phyloP scores from a whole-genome alignment of 2,888 invertebrate genomes.

The Pheosia tremula region DNA sequence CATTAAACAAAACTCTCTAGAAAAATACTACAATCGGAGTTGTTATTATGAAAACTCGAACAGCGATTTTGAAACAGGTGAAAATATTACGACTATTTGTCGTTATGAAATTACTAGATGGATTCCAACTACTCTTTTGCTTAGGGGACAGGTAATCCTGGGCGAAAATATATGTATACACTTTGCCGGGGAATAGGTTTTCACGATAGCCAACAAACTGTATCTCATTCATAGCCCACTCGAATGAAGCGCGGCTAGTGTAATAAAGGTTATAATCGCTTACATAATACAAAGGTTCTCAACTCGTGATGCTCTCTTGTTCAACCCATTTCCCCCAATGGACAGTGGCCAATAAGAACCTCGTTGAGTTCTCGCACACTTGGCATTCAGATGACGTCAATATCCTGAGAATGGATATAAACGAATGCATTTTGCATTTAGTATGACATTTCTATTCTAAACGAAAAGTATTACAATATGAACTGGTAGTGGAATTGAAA shows the following conservation, averaged over 20 bases:
- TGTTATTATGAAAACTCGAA: background rate
- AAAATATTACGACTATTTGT: too few species aligned
- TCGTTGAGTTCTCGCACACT: background rate
- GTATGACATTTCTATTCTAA: constrained; percentile 16
- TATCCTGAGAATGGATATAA: constrained; percentile 9
- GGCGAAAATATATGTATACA: too few species aligned
- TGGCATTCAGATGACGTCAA: constrained; percentile 10
- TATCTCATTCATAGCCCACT: background rate
- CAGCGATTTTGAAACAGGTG: background rate
- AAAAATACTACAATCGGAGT: background rate
- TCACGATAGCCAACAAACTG: too few species aligned
- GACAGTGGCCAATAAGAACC: constrained; percentile 1
- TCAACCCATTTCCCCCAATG: background rate
- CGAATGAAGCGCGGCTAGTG: background rate
- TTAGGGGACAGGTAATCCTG: too few species aligned
- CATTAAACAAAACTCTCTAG: background rate
- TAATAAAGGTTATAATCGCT: background rate
- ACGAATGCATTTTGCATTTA: constrained; percentile 21
- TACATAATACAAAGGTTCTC: background rate
- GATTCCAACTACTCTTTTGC: too few species aligned
- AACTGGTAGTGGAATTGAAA: background rate
- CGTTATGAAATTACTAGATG: too few species aligned
- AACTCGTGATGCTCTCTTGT: background rate
- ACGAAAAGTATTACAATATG: background rate
- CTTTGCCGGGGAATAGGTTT: too few species aligned